Conservation (phyloP, 2,888 invertebrate species). For the Tetragonula carbonaria region DNA sequence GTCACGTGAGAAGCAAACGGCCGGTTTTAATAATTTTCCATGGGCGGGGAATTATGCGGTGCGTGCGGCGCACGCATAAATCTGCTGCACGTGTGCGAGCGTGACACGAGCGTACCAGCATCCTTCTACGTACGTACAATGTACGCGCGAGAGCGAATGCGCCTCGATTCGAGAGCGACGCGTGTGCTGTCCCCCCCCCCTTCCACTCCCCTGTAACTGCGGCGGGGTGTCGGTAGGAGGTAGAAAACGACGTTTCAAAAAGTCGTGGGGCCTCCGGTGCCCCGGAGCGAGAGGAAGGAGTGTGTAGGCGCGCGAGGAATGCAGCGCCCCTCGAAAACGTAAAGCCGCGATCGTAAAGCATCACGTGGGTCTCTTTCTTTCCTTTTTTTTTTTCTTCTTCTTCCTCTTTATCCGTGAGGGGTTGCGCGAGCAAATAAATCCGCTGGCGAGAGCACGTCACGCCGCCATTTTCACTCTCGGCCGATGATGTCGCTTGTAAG, state of each 20-base stretch:
- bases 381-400: too few relatives aligned
- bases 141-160: background rate
- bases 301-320: slow-evolving; percentile 72
- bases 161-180: slow-evolving; percentile 12
- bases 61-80: slow-evolving; percentile 48
- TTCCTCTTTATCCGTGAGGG: slow-evolving; percentile 11
- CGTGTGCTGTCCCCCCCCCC: background rate
- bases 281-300: slow-evolving; percentile 63
- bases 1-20: slow-evolving; percentile 22
- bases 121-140: background rate
- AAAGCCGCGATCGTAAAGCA: slow-evolving; percentile 67
- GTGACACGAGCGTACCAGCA: background rate
- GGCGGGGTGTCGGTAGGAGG: slow-evolving; percentile 56
- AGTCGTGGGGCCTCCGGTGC: slow-evolving; percentile 30
- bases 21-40: slow-evolving; percentile 44
- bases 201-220: too few relatives aligned
- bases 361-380: slow-evolving; percentile 67
- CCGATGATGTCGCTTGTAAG: slow-evolving; percentile 5
- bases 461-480: slow-evolving; percentile 4
- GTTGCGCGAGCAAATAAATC: slow-evolving; percentile 47
- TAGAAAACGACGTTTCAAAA: slow-evolving; percentile 43
- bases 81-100: slow-evolving; percentile 19
- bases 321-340: slow-evolving; percentile 63
- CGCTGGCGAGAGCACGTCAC: slow-evolving; percentile 7
- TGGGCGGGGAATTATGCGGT: slow-evolving; percentile 37